Base-by-base conservation (phyloP, 2,888 invertebrate genomes). In the Protophormia terraenovae region DNA sequence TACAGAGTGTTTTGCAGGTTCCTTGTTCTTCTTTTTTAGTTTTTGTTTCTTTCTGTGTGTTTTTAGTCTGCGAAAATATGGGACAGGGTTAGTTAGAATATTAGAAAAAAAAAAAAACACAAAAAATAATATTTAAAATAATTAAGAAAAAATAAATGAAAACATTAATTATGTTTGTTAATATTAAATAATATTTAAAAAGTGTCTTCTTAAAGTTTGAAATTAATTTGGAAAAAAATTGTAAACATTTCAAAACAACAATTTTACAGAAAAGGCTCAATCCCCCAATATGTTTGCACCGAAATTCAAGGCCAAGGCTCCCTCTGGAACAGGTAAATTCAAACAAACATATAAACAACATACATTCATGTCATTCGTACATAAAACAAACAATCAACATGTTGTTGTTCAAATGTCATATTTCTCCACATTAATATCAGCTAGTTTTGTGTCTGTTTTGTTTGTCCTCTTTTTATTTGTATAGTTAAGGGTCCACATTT, bases 291-390 rank as follows among this genome's bases (percentile, higher is more conserved):
- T 95, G 95, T 95, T 96, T 92, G 94, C 95, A 89, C 97, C 97
- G 89, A 96, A 95, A 92, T 97, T 97, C 94, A 97, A 96, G 94
- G 97, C 97, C 89, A 96, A 95, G 91, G 95, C 96, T 89, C 94
- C 95, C 60, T 83, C 88, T 75, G 92, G 91, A 88, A 88, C 91
- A 92, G 92, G 92, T 92, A 92, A 90, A 89, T 84, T 75, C 10
- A 29, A 16, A 4, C n/a, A n/a, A n/a, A n/a, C n/a, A n/a, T n/a
- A n/a, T 8, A 6, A 16, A n/a, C 6, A 19, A 8, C 3, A 8
- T 2, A 3, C 19, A 7, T 58, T 19, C 27, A 14, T 67, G 78
- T 67, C 16, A 16, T 14, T 35, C 14, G 7, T 12, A 50, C 55
- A 71, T 71, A 69, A 78, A 47, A 77, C 29, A 69, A 32, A 29